phyloP scores from a whole-genome alignment of 2,113 vertebrate genomes.

The Pantherophis guttatus region DNA sequence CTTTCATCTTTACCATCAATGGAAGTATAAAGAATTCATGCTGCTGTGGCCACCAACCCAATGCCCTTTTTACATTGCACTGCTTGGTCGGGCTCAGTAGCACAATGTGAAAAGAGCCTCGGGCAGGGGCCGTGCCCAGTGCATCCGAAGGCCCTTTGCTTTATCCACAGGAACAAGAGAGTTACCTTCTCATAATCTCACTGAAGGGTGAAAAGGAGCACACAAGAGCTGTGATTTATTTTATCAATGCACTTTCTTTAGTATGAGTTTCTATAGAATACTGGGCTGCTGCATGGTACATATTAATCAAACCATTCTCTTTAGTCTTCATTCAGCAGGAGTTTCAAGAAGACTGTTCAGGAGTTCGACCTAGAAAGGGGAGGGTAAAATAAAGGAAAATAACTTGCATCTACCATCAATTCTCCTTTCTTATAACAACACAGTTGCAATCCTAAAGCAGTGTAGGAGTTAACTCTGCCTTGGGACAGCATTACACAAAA shows the following conservation, averaged over 20 bases:
- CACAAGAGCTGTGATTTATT: neutral
- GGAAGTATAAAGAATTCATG: constrained; percentile 4
- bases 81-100: constrained; percentile 64
- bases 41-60: constrained; percentile 50
- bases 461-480: neutral
- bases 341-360: neutral
- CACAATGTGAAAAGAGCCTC: constrained; percentile 70
- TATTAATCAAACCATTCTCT: neutral
- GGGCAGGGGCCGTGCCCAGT: constrained; percentile 49
- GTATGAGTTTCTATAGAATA: neutral
- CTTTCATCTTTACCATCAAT: neutral
- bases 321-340: neutral
- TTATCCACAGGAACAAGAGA: neutral
- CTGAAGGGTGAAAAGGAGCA: neutral
- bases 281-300: neutral
- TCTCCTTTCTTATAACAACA: neutral
- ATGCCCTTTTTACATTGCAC: constrained; percentile 73
- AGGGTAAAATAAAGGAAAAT: neutral
- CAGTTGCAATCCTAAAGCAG: neutral
- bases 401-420: neutral
- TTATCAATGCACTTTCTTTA: neutral
- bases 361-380: neutral
- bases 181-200: neutral
- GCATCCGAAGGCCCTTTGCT: neutral
- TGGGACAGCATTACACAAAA: neutral